Conservation (phyloP, 2,113 vertebrate genomes). For the Pogona vitticeps region DNA sequence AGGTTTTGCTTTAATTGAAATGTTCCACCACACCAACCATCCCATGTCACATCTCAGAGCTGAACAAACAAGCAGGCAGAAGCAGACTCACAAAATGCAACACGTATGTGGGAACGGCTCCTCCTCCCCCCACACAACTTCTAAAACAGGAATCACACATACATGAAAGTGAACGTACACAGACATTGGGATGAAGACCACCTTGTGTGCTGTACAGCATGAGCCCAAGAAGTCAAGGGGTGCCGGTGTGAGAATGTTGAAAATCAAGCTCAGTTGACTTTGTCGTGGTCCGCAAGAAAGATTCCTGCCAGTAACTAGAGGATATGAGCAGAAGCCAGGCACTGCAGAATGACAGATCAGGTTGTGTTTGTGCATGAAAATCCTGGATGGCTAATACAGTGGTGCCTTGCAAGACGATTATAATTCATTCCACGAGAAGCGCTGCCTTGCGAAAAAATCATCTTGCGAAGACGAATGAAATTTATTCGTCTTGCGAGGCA, state of each 20-base stretch:
- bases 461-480: too few species aligned
- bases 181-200: neutral
- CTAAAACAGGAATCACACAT: neutral
- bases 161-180: neutral
- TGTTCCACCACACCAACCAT: constrained; percentile 31
- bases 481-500: too few species aligned
- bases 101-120: constrained; percentile 42
- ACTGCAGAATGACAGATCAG: neutral
- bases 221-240: neutral
- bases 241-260: neutral
- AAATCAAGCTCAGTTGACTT: neutral
- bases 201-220: neutral
- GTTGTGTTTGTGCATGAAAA: neutral
- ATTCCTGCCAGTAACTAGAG: neutral
- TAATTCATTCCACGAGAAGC: too few species aligned
- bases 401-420: too few species aligned
- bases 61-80: constrained; percentile 55
- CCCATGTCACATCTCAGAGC: constrained; percentile 29
- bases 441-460: too few species aligned
- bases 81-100: constrained; percentile 30
- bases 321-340: neutral
- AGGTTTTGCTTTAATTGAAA: constrained; percentile 47
- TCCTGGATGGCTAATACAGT: neutral
- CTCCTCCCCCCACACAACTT: neutral
- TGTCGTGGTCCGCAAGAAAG: neutral